These are phyloP conservation scores for Charina bottae DNA, from an alignment of 2,113 vertebrate species.

Conservation along the genomic window DNA sequence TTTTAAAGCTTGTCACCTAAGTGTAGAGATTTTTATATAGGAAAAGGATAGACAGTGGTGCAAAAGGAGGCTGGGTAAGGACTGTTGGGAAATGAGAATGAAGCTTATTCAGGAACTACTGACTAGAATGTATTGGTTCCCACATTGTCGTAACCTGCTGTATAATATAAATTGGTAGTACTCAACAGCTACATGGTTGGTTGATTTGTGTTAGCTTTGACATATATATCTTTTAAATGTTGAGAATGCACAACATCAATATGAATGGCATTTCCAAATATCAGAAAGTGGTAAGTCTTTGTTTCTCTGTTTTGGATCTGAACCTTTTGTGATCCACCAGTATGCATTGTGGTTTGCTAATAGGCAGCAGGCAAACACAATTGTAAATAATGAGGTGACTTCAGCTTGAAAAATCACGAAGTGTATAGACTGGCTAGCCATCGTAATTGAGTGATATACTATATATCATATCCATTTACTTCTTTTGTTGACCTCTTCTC, in stretches of 20 bases:
- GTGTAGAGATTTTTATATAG: not conserved
- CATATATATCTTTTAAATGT: not conserved
- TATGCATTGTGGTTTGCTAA: not conserved
- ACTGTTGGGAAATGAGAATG: not conserved
- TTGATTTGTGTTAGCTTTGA: not conserved
- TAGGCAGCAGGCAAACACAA: not conserved
- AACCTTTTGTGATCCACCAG: not conserved
- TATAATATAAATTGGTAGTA: not conserved
- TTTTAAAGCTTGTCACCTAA: not conserved
- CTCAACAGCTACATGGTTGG: not conserved
- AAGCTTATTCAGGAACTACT: not conserved
- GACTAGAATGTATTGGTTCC: not conserved
- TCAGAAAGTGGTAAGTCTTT: not conserved
- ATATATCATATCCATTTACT: no score
- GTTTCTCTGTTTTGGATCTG: not conserved
- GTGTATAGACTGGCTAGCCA: not conserved
- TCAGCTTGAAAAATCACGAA: not conserved
- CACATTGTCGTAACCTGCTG: not conserved
- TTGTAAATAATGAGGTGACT: not conserved
- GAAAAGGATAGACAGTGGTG: not conserved
- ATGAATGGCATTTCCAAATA: not conserved
- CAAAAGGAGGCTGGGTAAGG: not conserved
- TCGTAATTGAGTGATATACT: not conserved
- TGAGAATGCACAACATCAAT: not conserved
- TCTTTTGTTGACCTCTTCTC: not conserved